Evolutionary conservation across 2,888 invertebrate genomes (phyloP).

Genomic region (Brachyptera risi): DNA sequence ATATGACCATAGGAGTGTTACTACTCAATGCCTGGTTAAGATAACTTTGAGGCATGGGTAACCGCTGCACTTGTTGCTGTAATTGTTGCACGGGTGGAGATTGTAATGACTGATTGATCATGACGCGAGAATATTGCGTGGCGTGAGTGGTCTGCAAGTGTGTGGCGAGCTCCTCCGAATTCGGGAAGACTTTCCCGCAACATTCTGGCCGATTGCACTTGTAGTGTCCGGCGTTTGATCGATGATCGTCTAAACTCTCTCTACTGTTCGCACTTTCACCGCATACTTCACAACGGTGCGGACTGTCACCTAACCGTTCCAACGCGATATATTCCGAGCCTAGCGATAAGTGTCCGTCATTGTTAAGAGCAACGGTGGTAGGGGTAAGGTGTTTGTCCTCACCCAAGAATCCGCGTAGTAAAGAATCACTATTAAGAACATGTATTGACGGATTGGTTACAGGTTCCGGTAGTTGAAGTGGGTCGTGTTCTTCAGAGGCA

Average conservation of each 20-base stretch:
- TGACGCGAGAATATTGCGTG: slow-evolving; percentile 1
- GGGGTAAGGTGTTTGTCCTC: background rate
- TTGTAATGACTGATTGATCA: slow-evolving; percentile 32
- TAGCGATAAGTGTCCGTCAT: slow-evolving; percentile 14
- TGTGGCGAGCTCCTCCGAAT: slow-evolving; percentile 32
- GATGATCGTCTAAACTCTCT: slow-evolving; percentile 39
- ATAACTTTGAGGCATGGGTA: slow-evolving; percentile 41
- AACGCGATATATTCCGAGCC: slow-evolving; percentile 58
- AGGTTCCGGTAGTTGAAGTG: slow-evolving; percentile 44
- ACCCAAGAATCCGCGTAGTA: slow-evolving; percentile 26
- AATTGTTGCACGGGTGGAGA: slow-evolving; percentile 49
- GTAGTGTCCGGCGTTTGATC: slow-evolving; percentile 51
- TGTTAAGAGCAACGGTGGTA: background rate
- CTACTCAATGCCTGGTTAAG: slow-evolving; percentile 42
- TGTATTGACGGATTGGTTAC: background rate
- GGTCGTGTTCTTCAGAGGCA: slow-evolving; percentile 40
- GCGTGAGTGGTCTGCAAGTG: slow-evolving; percentile 34
- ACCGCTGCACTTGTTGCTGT: slow-evolving; percentile 43
- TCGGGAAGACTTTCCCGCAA: slow-evolving; percentile 39
- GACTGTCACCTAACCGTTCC: slow-evolving; percentile 54
- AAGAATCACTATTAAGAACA: slow-evolving; percentile 19
- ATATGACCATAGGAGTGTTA: slow-evolving; percentile 43
- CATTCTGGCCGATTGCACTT: slow-evolving; percentile 47
- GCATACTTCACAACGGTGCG: slow-evolving; percentile 53
- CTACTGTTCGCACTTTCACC: slow-evolving; percentile 45